A percentile compares a stretch with the other conserved stretches of the same genome.
Conservation (phyloP, 2,797 vertebrate genomes). For the Thamnophis elegans region DNA sequence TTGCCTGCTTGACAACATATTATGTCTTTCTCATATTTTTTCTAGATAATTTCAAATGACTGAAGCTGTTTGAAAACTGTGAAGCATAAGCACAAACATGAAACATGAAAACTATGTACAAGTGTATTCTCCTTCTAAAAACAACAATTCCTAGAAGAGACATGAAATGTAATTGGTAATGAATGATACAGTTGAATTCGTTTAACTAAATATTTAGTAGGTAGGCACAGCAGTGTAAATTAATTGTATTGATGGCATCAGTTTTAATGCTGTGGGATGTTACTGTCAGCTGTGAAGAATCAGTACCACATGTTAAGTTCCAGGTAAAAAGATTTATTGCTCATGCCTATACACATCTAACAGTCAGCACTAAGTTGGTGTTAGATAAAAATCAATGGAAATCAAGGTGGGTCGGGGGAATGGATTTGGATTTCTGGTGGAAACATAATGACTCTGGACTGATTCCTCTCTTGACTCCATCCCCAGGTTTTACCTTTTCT, state of each 20-base stretch:
- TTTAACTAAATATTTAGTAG: background rate
- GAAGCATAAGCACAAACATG: background rate
- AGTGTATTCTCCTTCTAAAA: background rate
- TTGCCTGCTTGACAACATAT: background rate
- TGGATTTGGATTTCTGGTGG: background rate
- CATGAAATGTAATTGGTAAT: background rate
- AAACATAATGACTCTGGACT: background rate
- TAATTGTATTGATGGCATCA: background rate
- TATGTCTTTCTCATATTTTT: background rate
- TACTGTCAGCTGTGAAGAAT: background rate
- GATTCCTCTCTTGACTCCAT: background rate
- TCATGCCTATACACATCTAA: background rate
- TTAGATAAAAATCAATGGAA: background rate
- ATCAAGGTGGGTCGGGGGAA: background rate
- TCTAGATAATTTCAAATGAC: background rate
- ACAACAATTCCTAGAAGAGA: background rate
- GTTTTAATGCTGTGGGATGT: background rate
- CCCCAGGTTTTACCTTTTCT: background rate
- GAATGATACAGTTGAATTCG: background rate
- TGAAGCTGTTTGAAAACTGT: background rate
- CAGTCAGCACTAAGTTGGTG: background rate
- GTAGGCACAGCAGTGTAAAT: conserved; percentile 1
- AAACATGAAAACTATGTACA: background rate
- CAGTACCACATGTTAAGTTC: background rate
- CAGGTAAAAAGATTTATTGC: background rate